Percentiles rank a stretch among this genome's conserved stretches.
phyloP scores from a whole-genome alignment of 2,797 vertebrate species.

The Myotis planiceps region DNA sequence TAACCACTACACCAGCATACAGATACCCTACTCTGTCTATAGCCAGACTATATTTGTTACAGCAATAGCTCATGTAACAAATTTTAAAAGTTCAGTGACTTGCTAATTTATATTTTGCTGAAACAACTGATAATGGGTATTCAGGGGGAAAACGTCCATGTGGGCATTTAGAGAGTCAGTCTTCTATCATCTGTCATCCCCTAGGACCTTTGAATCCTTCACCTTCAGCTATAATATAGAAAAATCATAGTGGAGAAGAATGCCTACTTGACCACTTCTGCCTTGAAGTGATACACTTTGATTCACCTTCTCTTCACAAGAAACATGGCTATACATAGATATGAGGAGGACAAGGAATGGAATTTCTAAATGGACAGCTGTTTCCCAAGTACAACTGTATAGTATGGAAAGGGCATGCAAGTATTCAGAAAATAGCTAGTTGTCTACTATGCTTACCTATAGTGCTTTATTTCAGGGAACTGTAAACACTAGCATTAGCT shows the following conservation, averaged over 20 bases:
- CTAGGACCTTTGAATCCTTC: neutral
- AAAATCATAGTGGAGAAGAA: neutral
- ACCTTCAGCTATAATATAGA: neutral
- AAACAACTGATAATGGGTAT: neutral
- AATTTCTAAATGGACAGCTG: neutral
- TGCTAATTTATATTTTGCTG: neutral
- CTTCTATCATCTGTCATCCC: neutral
- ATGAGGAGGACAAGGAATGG: neutral
- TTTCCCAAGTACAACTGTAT: neutral
- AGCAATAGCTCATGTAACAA: neutral
- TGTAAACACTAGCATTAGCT: neutral
- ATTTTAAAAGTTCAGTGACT: neutral
- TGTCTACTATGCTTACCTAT: neutral
- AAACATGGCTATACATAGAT: neutral
- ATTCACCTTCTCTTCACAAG: neutral
- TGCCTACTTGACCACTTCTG: neutral
- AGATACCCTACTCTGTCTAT: neutral
- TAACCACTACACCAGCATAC: neutral
- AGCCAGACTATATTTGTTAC: neutral
- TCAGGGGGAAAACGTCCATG: neutral
- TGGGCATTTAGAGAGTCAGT: neutral
- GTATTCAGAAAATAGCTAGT: neutral
- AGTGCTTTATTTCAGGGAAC: neutral
- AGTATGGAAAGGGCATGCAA: neutral
- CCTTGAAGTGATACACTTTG: neutral